Conservation (phyloP, 2,888 invertebrate genomes). For the Rhimphoctona megacephalus region DNA sequence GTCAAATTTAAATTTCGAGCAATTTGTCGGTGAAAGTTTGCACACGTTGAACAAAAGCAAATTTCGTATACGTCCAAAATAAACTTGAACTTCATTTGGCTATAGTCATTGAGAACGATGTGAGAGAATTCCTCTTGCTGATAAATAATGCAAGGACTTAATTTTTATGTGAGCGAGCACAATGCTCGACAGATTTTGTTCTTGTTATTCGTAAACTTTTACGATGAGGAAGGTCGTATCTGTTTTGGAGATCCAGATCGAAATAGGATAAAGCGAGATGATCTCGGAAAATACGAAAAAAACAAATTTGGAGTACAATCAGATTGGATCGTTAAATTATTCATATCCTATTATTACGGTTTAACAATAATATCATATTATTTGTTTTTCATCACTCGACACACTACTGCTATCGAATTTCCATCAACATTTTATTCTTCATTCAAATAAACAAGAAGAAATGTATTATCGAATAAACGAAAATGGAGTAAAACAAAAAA, state of each 20-base stretch:
- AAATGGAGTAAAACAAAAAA: neutral
- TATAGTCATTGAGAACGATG: constrained; percentile 2
- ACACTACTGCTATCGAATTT: neutral
- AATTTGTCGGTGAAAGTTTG: neutral
- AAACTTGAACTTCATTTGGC: neutral
- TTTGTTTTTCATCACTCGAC: no score
- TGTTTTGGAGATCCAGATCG: neutral
- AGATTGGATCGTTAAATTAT: neutral
- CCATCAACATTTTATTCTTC: neutral
- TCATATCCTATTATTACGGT: neutral
- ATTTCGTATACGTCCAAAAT: neutral
- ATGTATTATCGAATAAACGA: neutral
- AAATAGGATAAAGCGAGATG: neutral
- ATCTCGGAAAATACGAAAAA: neutral
- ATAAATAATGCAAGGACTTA: neutral
- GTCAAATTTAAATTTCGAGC: constrained; percentile 1
- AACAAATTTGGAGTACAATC: neutral
- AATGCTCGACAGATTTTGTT: neutral
- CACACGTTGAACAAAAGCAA: neutral
- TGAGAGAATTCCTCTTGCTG: neutral
- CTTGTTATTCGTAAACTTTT: neutral
- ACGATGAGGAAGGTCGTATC: neutral
- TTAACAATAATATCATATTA: neutral
- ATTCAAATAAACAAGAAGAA: neutral
- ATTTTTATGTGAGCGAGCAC: neutral